Evolutionary conservation across 2,113 vertebrate genomes (phyloP), one percentile per base, ranked within the genome.

Genomic region (Suricata suricatta): DNA sequence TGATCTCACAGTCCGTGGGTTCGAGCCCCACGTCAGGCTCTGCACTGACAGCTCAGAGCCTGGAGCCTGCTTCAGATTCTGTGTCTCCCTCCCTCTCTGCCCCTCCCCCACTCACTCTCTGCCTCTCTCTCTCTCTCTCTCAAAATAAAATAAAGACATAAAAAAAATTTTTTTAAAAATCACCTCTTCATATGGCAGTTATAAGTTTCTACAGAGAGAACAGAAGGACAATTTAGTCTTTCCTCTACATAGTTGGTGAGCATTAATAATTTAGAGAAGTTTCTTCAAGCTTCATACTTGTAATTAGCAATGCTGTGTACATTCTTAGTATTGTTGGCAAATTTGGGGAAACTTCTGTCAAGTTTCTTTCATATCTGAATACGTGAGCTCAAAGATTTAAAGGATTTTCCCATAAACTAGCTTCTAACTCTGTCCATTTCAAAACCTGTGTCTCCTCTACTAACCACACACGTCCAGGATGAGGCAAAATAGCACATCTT

Each of bases 221-320:
- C 8, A 80, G 74, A 85, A 92, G 92, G 69, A 95, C 69, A 93
- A 66, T 90, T 66, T 77, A 66, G 66, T 64, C 66, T 50, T 95
- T 95, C 38, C 50, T 80, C 50, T 84, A 88, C 25, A 94, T 89
- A 86, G 41, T 21, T 54, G 44, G 69, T 74, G 33, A 95, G 29
- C 29, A 87, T 79, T 84, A 64, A 76, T 87, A 64, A 94, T 83
- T 96, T 68, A 84, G 47, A 92, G 80, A 95, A 63, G 14, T 80
- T 97, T 76, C 57, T 60, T 94, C 90, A 50, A 92, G 57, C 52
- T 93, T 92, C 63, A 38, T 31, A 90, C 38, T 90, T 88, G 16
- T 90, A 84, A 96, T 80, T 89, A 89, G 52, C 35, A 88, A 85
- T 63, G 17, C 25, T 27, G 44, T 71, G 52, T 38, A 76, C 86